Evolutionary conservation across 2,113 vertebrate species (phyloP).

Genomic region (Pelusios castaneus): DNA sequence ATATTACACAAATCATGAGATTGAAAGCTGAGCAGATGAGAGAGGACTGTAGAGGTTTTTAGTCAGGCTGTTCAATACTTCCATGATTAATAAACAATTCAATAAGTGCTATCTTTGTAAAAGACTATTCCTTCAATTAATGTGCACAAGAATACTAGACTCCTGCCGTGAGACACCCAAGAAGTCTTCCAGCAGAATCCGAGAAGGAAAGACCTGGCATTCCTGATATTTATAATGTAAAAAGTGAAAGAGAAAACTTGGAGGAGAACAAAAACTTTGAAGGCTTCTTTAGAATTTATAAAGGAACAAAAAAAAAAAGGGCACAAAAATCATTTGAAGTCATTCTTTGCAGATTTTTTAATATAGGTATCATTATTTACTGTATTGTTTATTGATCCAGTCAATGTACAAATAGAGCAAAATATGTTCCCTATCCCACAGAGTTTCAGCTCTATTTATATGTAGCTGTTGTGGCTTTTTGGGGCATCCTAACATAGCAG

Average conservation of each 20-base stretch:
- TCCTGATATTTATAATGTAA: not conserved
- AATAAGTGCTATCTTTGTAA: not conserved
- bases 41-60: not conserved
- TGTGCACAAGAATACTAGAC: not conserved
- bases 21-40: not conserved
- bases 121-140: not conserved
- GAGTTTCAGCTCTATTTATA: not conserved
- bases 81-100: not conserved
- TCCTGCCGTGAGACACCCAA: not conserved
- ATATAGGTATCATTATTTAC: not conserved
- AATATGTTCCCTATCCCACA: not conserved
- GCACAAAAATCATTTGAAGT: not conserved
- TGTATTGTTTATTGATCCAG: not conserved
- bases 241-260: not conserved
- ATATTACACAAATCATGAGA: not conserved
- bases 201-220: not conserved
- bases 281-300: not conserved
- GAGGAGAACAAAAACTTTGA: not conserved
- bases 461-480: not conserved
- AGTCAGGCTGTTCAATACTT: not conserved
- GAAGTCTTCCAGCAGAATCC: not conserved
- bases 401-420: not conserved
- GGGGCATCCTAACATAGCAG: not conserved
- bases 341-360: not conserved
- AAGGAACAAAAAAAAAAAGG: not conserved